Evolutionary conservation across 1,140 invertebrate species (phyloP).

Genomic region (Cataglyphis hispanica): DNA sequence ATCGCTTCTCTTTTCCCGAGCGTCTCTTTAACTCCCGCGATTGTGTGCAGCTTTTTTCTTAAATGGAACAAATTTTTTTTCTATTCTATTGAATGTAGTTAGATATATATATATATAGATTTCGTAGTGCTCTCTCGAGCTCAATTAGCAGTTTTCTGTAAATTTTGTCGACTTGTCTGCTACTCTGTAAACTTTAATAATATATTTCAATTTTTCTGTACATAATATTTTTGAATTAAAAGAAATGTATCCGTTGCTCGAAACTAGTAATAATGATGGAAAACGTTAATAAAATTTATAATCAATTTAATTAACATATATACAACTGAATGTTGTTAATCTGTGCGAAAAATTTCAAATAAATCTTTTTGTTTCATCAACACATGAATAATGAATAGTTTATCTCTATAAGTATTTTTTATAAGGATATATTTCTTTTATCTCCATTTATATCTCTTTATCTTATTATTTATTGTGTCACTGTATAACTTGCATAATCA

Average conservation of each 20-base stretch:
- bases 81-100: slow-evolving; percentile 18
- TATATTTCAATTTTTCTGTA: neutral
- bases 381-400: neutral
- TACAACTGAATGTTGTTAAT: neutral
- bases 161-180: slow-evolving; percentile 12
- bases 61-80: slow-evolving; percentile 30
- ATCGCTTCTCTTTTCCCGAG: slow-evolving; percentile 52
- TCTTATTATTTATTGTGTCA: slow-evolving; percentile 21
- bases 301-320: neutral
- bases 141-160: neutral
- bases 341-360: neutral
- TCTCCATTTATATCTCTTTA: neutral
- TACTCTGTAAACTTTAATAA: too few relatives aligned
- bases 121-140: neutral
- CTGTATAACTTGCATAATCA: slow-evolving; percentile 16
- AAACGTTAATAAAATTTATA: neutral
- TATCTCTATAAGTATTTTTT: neutral
- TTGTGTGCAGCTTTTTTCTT: slow-evolving; percentile 45
- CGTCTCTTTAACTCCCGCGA: slow-evolving; percentile 45
- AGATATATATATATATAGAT: neutral
- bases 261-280: neutral
- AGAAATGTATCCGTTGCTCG: neutral
- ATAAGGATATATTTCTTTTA: neutral
- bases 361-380: neutral
- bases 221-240: neutral